Evolutionary conservation across 2,113 vertebrate genomes (phyloP), one percentile per base, ranked within the genome.

Genomic region (Oxyura jamaicensis): DNA sequence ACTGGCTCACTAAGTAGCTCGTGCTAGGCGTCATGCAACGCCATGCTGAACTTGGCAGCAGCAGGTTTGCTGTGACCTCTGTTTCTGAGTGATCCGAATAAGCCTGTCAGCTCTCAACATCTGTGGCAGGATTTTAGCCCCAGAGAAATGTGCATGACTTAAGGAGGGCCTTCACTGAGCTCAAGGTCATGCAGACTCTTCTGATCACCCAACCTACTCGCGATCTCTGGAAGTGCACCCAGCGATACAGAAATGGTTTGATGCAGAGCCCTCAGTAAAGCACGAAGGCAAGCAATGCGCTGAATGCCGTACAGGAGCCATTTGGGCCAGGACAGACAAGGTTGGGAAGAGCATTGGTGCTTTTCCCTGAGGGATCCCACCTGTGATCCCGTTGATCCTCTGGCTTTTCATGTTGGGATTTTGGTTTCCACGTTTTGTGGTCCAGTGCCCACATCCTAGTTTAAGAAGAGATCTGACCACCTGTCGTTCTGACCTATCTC

Each of bases 241-340:
- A 4, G 52, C 2, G 1, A 8, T 8, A 5, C 13, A 13, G 52
- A 42, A 71, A 23, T 83, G 13, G 65, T 81, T 48, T 11, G 7
- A n/a, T 12, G 11, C 36, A 2, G 1, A 21, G 0, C 33, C 3
- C 8, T 22, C 13, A 69, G 41, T 8, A 14, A 33, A 10, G 36
- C 23, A 25, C 7, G 50, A 52, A 52, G 22, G 22, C 13, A 25
- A 23, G 50, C 50, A 4, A 13, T 25, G 50, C 7, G 3, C 50
- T 25, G 23, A 25, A 26, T 52, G 50, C 23, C 50, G 23, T 52
- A 52, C 13, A 25, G 23, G 50, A 13, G 50, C 50, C 50, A 3
- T 52, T 52, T 26, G 50, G 50, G 50, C 86, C 42, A 19, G 20
- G 55, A 10, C 46, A 9, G 44, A 26, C 0, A 29, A 15, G n/a